Percentiles rank a stretch among this genome's conserved stretches.
These are phyloP conservation scores for Spodoptera littoralis DNA, from an alignment of 2,888 invertebrate genomes.

Conservation along the genomic window DNA sequence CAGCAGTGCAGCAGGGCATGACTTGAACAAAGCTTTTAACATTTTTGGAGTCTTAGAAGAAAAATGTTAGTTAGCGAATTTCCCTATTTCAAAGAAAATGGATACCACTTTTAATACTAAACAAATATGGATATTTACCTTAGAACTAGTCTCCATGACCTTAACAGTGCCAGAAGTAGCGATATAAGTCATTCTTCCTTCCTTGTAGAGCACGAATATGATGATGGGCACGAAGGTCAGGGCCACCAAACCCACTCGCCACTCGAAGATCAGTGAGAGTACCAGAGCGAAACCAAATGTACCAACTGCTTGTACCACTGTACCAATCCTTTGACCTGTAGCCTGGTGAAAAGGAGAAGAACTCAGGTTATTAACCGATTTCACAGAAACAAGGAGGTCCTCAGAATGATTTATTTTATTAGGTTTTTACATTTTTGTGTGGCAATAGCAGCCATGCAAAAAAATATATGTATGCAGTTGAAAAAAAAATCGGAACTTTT, in stretches of 20 bases:
- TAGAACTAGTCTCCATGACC: slow-evolving; percentile 92
- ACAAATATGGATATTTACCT: slow-evolving; percentile 78
- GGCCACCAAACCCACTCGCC: slow-evolving; percentile 92
- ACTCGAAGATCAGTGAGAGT: slow-evolving; percentile 92
- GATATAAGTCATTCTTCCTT: slow-evolving; percentile 90
- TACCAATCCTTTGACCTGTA: slow-evolving; percentile 94
- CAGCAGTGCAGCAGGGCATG: too few relatives aligned
- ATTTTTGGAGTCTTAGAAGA: neutral
- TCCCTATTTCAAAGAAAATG: neutral
- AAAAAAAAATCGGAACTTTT: too few relatives aligned
- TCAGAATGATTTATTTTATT: too few relatives aligned
- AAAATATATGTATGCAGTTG: too few relatives aligned
- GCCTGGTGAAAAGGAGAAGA: slow-evolving; percentile 84
- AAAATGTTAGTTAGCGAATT: neutral
- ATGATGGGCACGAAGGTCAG: slow-evolving; percentile 93
- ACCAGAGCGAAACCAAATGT: slow-evolving; percentile 91
- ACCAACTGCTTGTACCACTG: slow-evolving; percentile 92
- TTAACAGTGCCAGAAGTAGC: slow-evolving; percentile 91
- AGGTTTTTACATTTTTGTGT: too few relatives aligned
- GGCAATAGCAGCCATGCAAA: too few relatives aligned
- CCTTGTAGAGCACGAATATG: slow-evolving; percentile 90
- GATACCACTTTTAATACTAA: neutral
- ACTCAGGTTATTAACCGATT: too few relatives aligned
- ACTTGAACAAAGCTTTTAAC: too few relatives aligned
- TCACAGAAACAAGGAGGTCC: too few relatives aligned